Evolutionary conservation across 2,888 invertebrate genomes (phyloP), one percentile per base, ranked within the genome.

Genomic region (Hydroisotoma schaefferi): DNA sequence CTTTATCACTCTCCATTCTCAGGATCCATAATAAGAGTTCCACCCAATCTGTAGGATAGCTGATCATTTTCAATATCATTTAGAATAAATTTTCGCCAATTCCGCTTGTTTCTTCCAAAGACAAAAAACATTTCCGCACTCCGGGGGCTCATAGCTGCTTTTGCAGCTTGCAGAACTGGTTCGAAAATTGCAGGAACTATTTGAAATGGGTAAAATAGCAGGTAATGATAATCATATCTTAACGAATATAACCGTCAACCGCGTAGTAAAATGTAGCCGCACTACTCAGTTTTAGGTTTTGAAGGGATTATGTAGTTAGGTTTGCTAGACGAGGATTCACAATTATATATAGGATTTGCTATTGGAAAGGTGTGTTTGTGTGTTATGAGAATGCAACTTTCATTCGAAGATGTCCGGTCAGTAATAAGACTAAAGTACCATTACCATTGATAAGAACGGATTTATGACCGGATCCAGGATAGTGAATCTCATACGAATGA

Each of bases 61-160:
- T 46, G 46, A 20, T 43, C 43, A 10, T 43, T 43, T 6, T 43
- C 43, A 46, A 46, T 46, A 10, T 46, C 46, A 3, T 20, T 22
- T 22, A 23, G 23, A 5, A 46, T 6, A 12, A 23, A 23, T 8
- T 6, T 25, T 20, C 25, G 23, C 46, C 46, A 46, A 23, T 46
- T 5, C 25, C 25, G 20, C 23, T 25, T 46, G 46, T 46, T 46
- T 23, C 23, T 8, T 8, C 46, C 46, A 8, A 46, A 25, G 4
- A 46, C 23, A 6, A 8, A 10, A 8, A 10, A 43, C n/a, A 43
- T 18, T 43, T 8, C 43, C 43, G 8, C 5, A 8, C 6, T 43
- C 20, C 18, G n/a, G 43, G 33, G 46, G 15, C 46, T 46, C 6
- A 15, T 15, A 18, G 46, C 20, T 5, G 5, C 23, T 23, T 46